Base-by-base conservation (phyloP, 2,797 vertebrate species). In the Urophycis tenuis region DNA sequence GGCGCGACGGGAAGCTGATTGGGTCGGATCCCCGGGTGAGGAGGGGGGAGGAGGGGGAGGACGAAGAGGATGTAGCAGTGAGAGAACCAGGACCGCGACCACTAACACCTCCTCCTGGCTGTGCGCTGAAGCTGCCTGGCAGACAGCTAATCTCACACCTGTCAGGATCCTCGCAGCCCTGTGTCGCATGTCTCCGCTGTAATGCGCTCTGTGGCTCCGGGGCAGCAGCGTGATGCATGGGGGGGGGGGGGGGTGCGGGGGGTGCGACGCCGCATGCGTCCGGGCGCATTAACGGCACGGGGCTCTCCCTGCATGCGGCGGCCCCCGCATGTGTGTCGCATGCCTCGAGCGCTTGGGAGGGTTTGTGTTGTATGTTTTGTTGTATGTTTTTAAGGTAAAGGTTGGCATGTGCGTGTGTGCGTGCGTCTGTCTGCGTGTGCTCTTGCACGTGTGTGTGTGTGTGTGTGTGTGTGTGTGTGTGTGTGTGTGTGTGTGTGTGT, bases 211-310 rank as follows among this genome's bases (percentile, higher is more conserved):
- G 53, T 36, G 29, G 31, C 76, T 73, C 33, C 34, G 31, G 83
- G 78, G 67, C n/a, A 82, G 75, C 19, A 72, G 76, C 81, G 70
- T 81, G 84, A 87, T 81, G 82, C 79, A 81, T 84, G 36, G n/a
- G 22, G 53, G 53, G n/a, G n/a, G 74, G n/a, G n/a, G n/a, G n/a
- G n/a, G n/a, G n/a, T n/a, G n/a, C n/a, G n/a, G n/a, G n/a, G n/a
- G n/a, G n/a, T n/a, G n/a, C 34, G 39, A 29, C 0, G 2, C 69
- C 67, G 36, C 14, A 60, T 79, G 77, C 69, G 53, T 67, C 35
- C 39, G 32, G 73, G 35, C 29, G 30, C 49, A 12, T 29, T 39
- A 22, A 67, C 72, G 70, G 19, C 71, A 53, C 25, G 79, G 64
- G 73, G 79, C 39, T 41, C 39, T 41, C 39, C 45, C 45, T 19